Evolutionary conservation across 2,113 vertebrate genomes (phyloP).

Genomic region (human (Homo sapiens)): DNA sequence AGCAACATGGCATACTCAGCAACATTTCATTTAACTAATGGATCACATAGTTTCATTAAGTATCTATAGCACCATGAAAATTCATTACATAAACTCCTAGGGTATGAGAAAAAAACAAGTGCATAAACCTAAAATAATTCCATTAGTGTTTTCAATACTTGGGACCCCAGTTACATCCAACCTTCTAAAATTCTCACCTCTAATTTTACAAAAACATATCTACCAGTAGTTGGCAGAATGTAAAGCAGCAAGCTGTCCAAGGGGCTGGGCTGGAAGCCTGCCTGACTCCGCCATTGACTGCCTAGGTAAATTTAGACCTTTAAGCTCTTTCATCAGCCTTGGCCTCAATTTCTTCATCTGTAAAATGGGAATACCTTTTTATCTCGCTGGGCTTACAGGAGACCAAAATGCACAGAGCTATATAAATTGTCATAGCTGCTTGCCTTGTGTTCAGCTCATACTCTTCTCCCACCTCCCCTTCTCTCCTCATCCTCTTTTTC

Average conservation of each 20-base stretch:
- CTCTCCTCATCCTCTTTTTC: background rate
- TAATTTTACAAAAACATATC: background rate
- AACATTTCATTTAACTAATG: constrained; percentile 70
- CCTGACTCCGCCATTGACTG: background rate
- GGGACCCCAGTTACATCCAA: background rate
- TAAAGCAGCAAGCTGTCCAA: background rate
- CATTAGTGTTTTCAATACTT: background rate
- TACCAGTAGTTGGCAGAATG: background rate
- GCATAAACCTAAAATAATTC: constrained; percentile 23
- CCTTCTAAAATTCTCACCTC: background rate
- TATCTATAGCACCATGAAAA: constrained; percentile 58
- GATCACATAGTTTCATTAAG: constrained; percentile 47
- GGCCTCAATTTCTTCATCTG: background rate
- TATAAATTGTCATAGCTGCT: background rate
- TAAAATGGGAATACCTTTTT: background rate
- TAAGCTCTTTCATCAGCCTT: background rate
- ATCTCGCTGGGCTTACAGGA: background rate
- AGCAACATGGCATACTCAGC: constrained; percentile 4
- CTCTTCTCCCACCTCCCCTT: background rate
- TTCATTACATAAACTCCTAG: constrained; percentile 55
- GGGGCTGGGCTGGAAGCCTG: background rate
- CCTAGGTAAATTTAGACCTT: too few relatives aligned
- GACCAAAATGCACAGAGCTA: background rate
- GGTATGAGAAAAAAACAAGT: constrained; percentile 1
- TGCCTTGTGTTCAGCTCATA: background rate